Conservation (phyloP, 2,113 vertebrate species). For the Lamprotornis superbus region DNA sequence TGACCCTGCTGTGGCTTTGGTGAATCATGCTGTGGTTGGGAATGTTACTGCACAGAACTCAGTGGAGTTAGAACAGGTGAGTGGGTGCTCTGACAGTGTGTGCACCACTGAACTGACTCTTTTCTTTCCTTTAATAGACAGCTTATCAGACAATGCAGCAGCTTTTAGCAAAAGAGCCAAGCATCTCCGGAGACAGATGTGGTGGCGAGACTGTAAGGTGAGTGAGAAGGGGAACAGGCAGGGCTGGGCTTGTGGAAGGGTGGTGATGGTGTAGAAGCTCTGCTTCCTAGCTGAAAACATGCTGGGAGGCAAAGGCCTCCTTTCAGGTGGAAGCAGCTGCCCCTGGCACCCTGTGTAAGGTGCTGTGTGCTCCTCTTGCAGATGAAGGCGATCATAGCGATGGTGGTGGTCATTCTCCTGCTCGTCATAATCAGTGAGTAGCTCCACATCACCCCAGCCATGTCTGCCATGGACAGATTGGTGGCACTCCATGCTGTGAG, state of each 20-base stretch:
- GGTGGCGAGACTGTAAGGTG: conserved; percentile 97
- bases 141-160: conserved; percentile 95
- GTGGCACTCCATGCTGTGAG: not conserved
- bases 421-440: conserved; percentile 94
- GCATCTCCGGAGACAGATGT: conserved; percentile 96
- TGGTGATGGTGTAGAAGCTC: not conserved
- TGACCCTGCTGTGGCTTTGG: not conserved
- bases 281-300: not conserved
- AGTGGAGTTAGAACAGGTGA: not conserved
- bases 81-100: not conserved
- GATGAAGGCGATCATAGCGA: conserved; percentile 91
- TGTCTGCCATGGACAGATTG: not conserved
- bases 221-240: not conserved
- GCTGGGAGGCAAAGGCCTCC: not conserved
- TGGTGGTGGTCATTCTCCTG: conserved; percentile 85
- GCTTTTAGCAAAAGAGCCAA: conserved; percentile 98
- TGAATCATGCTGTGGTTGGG: not conserved
- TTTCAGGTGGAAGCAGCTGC: not conserved
- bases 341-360: not conserved
- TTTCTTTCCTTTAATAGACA: conserved; percentile 79
- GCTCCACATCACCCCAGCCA: not conserved
- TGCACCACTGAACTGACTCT: not conserved
- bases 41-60: not conserved
- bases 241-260: not conserved
- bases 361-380: conserved; percentile 54